A percentile compares a stretch with the other conserved stretches of the same genome.
These are phyloP conservation scores for Enteromius argenteus DNA, from an alignment of 2,797 vertebrate species.

Conservation along the genomic window DNA sequence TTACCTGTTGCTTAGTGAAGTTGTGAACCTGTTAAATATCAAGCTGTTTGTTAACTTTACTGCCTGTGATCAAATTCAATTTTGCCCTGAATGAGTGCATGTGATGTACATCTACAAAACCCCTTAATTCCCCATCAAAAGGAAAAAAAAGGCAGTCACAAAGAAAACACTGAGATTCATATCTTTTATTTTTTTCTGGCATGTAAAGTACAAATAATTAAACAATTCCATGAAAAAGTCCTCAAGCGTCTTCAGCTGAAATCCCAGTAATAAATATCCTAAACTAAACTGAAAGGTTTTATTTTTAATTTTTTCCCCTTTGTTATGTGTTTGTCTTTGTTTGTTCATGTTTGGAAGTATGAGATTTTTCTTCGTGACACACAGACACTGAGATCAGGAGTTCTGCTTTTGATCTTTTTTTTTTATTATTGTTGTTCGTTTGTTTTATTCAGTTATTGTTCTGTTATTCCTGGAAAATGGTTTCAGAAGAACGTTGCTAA, in stretches of 20 bases:
- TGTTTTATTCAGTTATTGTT: constrained; percentile 67
- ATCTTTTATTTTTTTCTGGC: constrained; percentile 94
- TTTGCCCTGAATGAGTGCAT: not conserved
- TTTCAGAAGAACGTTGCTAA: constrained; percentile 86
- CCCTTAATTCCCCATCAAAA: not conserved
- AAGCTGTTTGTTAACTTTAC: not conserved
- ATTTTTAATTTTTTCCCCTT: constrained; percentile 72
- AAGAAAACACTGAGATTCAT: constrained; percentile 81
- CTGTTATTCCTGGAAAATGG: constrained; percentile 85
- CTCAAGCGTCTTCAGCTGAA: constrained; percentile 94
- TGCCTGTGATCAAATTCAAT: not conserved
- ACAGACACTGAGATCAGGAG: constrained; percentile 71
- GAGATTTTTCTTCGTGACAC: constrained; percentile 76
- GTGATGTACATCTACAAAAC: not conserved
- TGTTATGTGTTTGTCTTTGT: constrained; percentile 82
- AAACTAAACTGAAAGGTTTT: constrained; percentile 91
- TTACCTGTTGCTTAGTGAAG: not conserved
- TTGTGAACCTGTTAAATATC: not conserved
- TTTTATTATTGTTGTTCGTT: constrained; percentile 55
- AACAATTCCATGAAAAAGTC: constrained; percentile 99
- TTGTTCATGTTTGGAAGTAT: constrained; percentile 86
- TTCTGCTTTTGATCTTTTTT: constrained; percentile 80
- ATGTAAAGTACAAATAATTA: constrained; percentile 99
- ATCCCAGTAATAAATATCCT: constrained; percentile 96
- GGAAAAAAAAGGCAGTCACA: constrained; percentile 43